These are phyloP conservation scores for Gavia stellata DNA, from an alignment of 2,113 vertebrate species.

Conservation along the genomic window DNA sequence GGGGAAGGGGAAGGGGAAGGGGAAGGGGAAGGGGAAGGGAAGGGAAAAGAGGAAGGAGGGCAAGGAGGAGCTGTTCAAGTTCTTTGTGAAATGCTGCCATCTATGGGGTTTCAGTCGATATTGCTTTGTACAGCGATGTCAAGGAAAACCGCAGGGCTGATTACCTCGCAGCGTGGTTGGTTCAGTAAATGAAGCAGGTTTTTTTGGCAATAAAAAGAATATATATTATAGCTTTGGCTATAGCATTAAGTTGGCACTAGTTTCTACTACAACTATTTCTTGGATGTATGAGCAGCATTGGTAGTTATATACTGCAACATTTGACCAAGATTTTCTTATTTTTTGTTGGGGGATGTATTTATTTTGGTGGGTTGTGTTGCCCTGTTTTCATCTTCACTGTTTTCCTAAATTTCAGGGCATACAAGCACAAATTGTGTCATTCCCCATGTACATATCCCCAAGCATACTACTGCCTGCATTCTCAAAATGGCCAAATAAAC, in stretches of 20 bases:
- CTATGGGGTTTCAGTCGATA: constrained; percentile 73
- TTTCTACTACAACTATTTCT: not conserved
- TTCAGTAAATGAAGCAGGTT: not conserved
- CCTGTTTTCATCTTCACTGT: not conserved
- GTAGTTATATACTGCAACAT: not conserved
- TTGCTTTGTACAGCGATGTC: not conserved
- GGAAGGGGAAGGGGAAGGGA: too few species aligned
- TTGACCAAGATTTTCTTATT: not conserved
- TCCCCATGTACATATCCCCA: not conserved
- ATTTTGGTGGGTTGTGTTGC: not conserved
- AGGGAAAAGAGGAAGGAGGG: rapidly evolving
- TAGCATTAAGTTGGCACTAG: not conserved
- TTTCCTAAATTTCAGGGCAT: not conserved
- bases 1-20: too few species aligned
- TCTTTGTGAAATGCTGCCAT: constrained; percentile 95
- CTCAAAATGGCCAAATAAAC: not conserved
- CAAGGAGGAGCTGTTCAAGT: constrained; percentile 4
- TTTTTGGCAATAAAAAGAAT: constrained; percentile 21
- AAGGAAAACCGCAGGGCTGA: not conserved
- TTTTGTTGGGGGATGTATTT: not conserved
- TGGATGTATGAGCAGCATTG: not conserved
- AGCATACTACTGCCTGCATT: not conserved
- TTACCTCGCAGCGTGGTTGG: not conserved
- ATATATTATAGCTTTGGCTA: constrained; percentile 12
- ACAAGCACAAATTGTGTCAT: not conserved